phyloP scores from a whole-genome alignment of 2,888 invertebrate species.

The Ferrisia virgata region DNA sequence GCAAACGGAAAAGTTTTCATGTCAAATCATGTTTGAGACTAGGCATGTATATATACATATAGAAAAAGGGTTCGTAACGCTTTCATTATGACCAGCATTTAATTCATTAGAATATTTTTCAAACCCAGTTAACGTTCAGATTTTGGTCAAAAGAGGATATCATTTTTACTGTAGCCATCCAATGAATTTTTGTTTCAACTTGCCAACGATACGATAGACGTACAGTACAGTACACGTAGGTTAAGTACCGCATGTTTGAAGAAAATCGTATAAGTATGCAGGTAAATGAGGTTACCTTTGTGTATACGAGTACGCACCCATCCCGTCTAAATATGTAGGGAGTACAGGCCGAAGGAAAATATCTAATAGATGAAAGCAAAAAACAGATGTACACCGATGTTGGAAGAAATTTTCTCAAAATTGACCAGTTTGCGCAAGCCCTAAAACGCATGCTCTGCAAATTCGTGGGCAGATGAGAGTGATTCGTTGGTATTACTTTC shows the following conservation, averaged over 20 bases:
- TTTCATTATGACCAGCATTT: background rate
- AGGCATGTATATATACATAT: no score
- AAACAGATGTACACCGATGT: slow-evolving; percentile 24
- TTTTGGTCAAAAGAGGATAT: background rate
- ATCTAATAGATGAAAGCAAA: slow-evolving; percentile 30
- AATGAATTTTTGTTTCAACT: background rate
- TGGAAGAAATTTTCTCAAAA: slow-evolving; percentile 18
- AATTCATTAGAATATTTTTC: background rate
- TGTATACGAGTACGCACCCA: background rate
- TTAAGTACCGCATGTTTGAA: background rate
- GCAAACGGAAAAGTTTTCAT: slow-evolving; percentile 1
- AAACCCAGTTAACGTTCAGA: slow-evolving; percentile 2
- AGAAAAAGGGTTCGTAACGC: background rate
- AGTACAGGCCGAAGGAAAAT: background rate
- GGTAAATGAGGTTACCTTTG: background rate
- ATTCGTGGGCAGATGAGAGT: slow-evolving; percentile 12
- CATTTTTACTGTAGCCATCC: no score
- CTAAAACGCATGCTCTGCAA: slow-evolving; percentile 5
- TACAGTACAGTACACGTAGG: background rate
- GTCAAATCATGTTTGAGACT: background rate
- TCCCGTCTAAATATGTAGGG: background rate
- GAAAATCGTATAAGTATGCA: background rate
- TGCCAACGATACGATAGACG: no score
- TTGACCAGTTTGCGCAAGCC: slow-evolving; percentile 18
- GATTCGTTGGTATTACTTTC: slow-evolving; percentile 23